Evolutionary conservation across 2,113 vertebrate genomes (phyloP), one percentile per base, ranked within the genome.

Genomic region (Burhinus oedicnemus): DNA sequence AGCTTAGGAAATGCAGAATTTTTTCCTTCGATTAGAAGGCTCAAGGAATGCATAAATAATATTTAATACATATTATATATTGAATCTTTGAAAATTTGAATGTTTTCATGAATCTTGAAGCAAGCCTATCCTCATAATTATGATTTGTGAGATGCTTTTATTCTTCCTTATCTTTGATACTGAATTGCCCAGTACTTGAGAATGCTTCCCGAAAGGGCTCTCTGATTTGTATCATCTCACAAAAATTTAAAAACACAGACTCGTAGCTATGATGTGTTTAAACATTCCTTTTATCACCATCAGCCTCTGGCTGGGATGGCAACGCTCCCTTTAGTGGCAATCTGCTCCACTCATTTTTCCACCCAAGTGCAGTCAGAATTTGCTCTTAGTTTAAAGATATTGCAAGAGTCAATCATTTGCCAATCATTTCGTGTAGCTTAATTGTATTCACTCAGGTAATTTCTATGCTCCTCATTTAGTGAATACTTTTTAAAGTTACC

Each of bases 191-290:
- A 4, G 75, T 92, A 61, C 47, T 92, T 93, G 84, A 82, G 54
- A 97, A 84, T 61, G 45, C 12, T 97, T 94, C 80, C 92, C 95
- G 78, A 94, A 96, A 98, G 89, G 66, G 91, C 60, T 44, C 94
- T 95, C 80, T 97, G 98, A 97, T 98, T 97, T 97, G 84, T 97
- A 94, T 94, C 95, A 69, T 78, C 82, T 97, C 42, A 20, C 88
- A 79, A 95, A 90, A 97, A 95, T 95, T 87, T 91, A 25, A 86
- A 93, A 93, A 54, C 3, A 1, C 49, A 94, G 87, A 77, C 89
- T 94, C 95, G 71, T 85, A 77, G 42, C 90, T 97, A 5, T 90
- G 92, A 91, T 95, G 96, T 97, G 87, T 86, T 70, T 95, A 92
- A 96, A 97, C 75, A 92, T 94, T 83, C 88, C 92, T 97, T 97